Conservation (phyloP, 2,113 vertebrate species). For the Grammomys surdaster region DNA sequence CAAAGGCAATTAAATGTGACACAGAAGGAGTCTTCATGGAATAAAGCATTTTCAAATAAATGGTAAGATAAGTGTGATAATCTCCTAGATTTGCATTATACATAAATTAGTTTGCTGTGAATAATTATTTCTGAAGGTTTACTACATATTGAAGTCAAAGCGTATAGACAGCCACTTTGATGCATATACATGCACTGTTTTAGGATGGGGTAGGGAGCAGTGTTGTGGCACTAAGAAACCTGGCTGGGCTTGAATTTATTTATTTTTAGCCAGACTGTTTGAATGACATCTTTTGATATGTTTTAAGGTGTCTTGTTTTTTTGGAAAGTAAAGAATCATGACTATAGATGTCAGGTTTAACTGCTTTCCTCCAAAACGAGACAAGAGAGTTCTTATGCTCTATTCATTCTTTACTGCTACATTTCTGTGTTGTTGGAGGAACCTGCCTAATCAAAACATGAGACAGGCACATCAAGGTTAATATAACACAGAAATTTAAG, state of each 20-base stretch:
- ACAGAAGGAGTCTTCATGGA: conserved; percentile 85
- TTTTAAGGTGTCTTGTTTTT: conserved; percentile 54
- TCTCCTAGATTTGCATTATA: conserved; percentile 80
- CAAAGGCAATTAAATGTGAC: conserved; percentile 90
- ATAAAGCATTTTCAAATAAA: conserved; percentile 87
- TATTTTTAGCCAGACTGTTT: conserved; percentile 47
- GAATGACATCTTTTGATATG: conserved; percentile 54
- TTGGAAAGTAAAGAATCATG: conserved; percentile 65
- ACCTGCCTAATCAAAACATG: conserved; percentile 48
- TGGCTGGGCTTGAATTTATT: conserved; percentile 31
- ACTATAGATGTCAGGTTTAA: conserved; percentile 70
- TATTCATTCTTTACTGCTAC: conserved; percentile 68
- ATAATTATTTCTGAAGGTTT: conserved; percentile 81
- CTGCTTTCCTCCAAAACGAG: conserved; percentile 55
- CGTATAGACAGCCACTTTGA: conserved; percentile 48
- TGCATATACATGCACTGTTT: neutral
- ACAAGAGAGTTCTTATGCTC: conserved; percentile 38
- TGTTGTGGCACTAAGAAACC: neutral
- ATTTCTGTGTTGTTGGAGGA: conserved; percentile 53
- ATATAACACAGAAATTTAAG: conserved; percentile 50
- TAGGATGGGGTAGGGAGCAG: neutral
- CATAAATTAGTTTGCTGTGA: conserved; percentile 79
- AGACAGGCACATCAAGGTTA: conserved; percentile 44
- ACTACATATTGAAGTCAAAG: conserved; percentile 69
- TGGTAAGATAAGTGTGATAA: conserved; percentile 80